Evolutionary conservation across 2,888 invertebrate species (phyloP), one percentile per base, ranked within the genome.

Genomic region (Teleogryllus oceanicus): DNA sequence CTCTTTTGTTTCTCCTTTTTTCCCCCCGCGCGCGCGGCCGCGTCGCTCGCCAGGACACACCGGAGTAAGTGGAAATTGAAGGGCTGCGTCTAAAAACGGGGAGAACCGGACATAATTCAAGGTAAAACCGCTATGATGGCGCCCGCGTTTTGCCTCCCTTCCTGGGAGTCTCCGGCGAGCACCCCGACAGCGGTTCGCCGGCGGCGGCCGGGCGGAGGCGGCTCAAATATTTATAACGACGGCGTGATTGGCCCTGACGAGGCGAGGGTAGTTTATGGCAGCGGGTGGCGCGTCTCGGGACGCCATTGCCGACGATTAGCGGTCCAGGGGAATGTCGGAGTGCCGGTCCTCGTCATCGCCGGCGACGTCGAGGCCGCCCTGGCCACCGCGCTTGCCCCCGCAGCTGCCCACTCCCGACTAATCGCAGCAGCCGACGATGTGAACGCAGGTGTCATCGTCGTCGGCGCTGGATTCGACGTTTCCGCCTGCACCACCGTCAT

Each of bases 141-240:
- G n/a, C 10, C 62, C 13, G 62, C 62, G 13, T 18, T 62, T 62
- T 13, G 62, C 16, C n/a, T 62, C 62, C n/a, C 62, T 62, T 62
- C n/a, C 13, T 62, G 62, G n/a, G n/a, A 62, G 62, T 62, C 16
- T 62, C 37, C 37, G 37, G 37, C 37, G 37, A 37, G 37, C 37
- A 37, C 37, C 37, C 37, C 37, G 37, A 62, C 8, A 62, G 62
- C 62, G 16, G n/a, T 4, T 62, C 13, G 62, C n/a, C 62, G 62
- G 5, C 62, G 62, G 62, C 62, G 62, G 62, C 24, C 24, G 10
- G 62, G 62, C 13, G 62, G 62, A 13, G 62, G 62, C 62, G 62
- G 62, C 62, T 62, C 62, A 62, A 62, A 62, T 62, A 62, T 62
- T 62, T 62, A 62, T 62, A 62, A 62, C 62, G 62, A 62, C 62